Base-by-base conservation (phyloP, 2,888 invertebrate species). In the Penaeus monodon region DNA sequence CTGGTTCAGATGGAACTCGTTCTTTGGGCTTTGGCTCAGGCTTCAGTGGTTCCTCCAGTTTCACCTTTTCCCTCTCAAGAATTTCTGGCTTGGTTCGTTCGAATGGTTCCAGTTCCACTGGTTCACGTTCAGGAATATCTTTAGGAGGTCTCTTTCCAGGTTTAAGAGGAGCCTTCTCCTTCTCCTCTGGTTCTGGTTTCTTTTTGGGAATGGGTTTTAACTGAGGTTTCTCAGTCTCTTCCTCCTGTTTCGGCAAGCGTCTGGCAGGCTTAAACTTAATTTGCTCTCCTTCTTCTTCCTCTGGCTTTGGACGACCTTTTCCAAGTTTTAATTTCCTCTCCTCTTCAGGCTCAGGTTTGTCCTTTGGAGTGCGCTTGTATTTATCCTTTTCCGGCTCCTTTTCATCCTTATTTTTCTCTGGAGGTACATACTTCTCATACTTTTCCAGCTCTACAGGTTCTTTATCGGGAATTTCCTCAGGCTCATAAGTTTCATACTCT, bases 151-250 rank as follows among this genome's bases (percentile, higher is more conserved):
- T 38, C 29, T 77, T 84, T 22, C 84, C 84, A 27, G 66, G 66
- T 44, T 77, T 84, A 22, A 63, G 33, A 44, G 83, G 70, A 33
- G n/a, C 57, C 63, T 78, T 64, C 38, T 80, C 80, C 33, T 70
- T 57, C n/a, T 83, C 74, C 7, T 49, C 29, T 29, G 76, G 64
- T 65, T 22, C 29, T n/a, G 76, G 10, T 44, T 73, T 86, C 65
- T 76, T 81, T 64, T 76, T 84, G 57, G 83, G 70, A 81, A 85
- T 85, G 8, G 86, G 82, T 29, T 86, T 82, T 29, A 86, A 63
- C 24, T 64, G 57, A 64, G 68, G 76, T 7, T 27, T 20, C 22
- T 86, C 77, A 1, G 24, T 24, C 66, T 76, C 78, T 27, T 63
- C 65, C 57, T 74, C 82, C 24, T 81, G 77, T 76, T 77, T 78